Percentiles rank a stretch among this genome's conserved stretches.
These are phyloP conservation scores for Lepidocyrtinus sp. DNA, from an alignment of 2,888 invertebrate genomes.

Conservation along the genomic window DNA sequence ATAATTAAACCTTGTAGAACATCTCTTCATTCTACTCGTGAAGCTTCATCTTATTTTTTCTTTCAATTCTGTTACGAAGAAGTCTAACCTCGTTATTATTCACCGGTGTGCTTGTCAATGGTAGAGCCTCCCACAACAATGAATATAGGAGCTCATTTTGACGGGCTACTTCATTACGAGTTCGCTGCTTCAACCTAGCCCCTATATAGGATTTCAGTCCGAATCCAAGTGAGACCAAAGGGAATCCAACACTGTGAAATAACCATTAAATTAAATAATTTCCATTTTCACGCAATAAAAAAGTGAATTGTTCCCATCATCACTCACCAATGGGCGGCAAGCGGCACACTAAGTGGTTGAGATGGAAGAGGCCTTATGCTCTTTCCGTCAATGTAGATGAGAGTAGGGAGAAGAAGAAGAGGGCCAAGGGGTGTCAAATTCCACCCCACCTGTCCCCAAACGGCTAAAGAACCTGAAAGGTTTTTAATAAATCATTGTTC, in stretches of 20 bases:
- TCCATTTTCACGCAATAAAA: background rate
- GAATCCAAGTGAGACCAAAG: slow-evolving; percentile 70
- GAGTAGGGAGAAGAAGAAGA: slow-evolving; percentile 69
- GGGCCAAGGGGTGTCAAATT: slow-evolving; percentile 68
- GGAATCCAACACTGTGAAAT: slow-evolving; percentile 68
- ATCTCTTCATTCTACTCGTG: too few species aligned
- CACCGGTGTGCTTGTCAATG: slow-evolving; percentile 67
- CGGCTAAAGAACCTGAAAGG: slow-evolving; percentile 62
- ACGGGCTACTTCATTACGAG: slow-evolving; percentile 69
- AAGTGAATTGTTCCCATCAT: background rate
- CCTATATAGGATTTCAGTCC: slow-evolving; percentile 69
- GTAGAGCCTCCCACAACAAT: slow-evolving; percentile 70
- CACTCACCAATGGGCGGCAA: slow-evolving; percentile 70
- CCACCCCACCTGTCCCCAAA: slow-evolving; percentile 70
- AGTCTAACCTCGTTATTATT: slow-evolving; percentile 68
- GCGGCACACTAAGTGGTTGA: slow-evolving; percentile 69
- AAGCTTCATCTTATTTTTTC: background rate
- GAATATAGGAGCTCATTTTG: slow-evolving; percentile 68
- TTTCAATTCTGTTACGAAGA: too few species aligned
- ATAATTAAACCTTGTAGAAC: slow-evolving; percentile 10
- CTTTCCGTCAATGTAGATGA: slow-evolving; percentile 70
- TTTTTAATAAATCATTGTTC: background rate
- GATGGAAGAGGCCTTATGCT: slow-evolving; percentile 69
- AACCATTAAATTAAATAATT: background rate
- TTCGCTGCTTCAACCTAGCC: slow-evolving; percentile 69